Evolutionary conservation across 2,888 invertebrate genomes (phyloP).

Genomic region (Agriopis marginaria): DNA sequence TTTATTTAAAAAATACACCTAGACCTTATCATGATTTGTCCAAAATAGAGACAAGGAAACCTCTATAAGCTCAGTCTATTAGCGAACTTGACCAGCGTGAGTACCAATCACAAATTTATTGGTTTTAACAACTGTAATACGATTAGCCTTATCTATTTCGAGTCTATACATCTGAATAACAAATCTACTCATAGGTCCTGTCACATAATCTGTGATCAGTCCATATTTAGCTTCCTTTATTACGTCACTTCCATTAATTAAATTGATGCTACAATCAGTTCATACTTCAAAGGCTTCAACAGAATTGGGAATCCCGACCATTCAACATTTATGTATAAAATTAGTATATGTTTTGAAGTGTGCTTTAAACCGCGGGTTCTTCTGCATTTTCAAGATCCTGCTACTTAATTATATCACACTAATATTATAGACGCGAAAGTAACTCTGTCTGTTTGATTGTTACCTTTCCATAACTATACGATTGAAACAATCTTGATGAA

Average conservation of each 20-base stretch:
- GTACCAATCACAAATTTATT: not conserved
- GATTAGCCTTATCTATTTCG: slow-evolving; percentile 1
- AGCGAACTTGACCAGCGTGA: too few relatives aligned
- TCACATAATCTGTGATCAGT: not conserved
- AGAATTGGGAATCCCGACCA: slow-evolving; percentile 39
- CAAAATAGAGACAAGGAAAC: too few relatives aligned
- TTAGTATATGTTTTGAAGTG: not conserved
- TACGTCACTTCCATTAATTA: slow-evolving; percentile 34
- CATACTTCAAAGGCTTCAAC: slow-evolving; percentile 27
- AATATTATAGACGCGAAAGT: too few relatives aligned
- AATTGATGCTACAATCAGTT: slow-evolving; percentile 33
- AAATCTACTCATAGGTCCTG: slow-evolving; percentile 1
- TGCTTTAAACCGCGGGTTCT: not conserved
- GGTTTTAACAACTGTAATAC: not conserved
- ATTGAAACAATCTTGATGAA: too few relatives aligned
- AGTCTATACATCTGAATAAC: slow-evolving; percentile 1
- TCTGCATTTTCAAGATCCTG: not conserved
- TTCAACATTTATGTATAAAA: slow-evolving; percentile 30
- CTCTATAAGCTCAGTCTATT: too few relatives aligned
- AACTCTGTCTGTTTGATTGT: too few relatives aligned
- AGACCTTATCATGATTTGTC: too few relatives aligned
- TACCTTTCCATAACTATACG: too few relatives aligned
- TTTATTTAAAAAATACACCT: too few relatives aligned
- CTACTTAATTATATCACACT: too few relatives aligned
- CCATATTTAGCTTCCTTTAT: slow-evolving; percentile 32